Percentiles rank a stretch among this genome's conserved stretches.
Evolutionary conservation across 2,113 vertebrate genomes (phyloP).

Genomic region (Psettodes erumei): DNA sequence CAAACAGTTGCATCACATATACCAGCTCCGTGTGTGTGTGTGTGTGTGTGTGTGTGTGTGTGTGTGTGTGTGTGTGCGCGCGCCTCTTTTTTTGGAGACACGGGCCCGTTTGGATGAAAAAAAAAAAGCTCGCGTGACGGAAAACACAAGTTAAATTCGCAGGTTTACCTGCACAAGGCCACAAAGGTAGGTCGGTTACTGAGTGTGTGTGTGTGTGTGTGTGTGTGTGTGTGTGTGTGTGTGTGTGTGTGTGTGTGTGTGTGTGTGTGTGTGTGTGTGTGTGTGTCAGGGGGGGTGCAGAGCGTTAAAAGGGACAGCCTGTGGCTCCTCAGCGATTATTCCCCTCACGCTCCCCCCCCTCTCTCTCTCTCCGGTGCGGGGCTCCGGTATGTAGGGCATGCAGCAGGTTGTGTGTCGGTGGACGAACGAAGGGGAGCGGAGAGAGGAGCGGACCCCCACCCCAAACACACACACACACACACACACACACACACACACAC

Average conservation of each 20-base stretch:
- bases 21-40: slow-evolving; percentile 4
- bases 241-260: slow-evolving; percentile 16
- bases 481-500: background rate
- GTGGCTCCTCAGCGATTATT: slow-evolving; percentile 76
- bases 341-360: slow-evolving; percentile 73
- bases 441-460: no score
- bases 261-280: slow-evolving; percentile 11
- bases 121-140: slow-evolving; percentile 25
- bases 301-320: slow-evolving; percentile 72
- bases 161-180: no score
- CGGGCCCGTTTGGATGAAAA: slow-evolving; percentile 30
- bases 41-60: slow-evolving; percentile 1
- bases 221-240: no score
- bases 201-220: no score
- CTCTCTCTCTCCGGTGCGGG: slow-evolving; percentile 45
- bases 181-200: no score
- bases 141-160: slow-evolving; percentile 56
- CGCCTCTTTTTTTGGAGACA: slow-evolving; percentile 8
- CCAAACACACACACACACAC: no score
- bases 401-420: slow-evolving; percentile 82
- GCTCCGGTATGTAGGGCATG: slow-evolving; percentile 78
- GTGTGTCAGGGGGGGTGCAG: background rate
- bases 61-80: background rate
- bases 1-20: slow-evolving; percentile 24
- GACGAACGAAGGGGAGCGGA: slow-evolving; percentile 31